phyloP scores from a whole-genome alignment of 2,113 vertebrate species.

The Vidua chalybeata region DNA sequence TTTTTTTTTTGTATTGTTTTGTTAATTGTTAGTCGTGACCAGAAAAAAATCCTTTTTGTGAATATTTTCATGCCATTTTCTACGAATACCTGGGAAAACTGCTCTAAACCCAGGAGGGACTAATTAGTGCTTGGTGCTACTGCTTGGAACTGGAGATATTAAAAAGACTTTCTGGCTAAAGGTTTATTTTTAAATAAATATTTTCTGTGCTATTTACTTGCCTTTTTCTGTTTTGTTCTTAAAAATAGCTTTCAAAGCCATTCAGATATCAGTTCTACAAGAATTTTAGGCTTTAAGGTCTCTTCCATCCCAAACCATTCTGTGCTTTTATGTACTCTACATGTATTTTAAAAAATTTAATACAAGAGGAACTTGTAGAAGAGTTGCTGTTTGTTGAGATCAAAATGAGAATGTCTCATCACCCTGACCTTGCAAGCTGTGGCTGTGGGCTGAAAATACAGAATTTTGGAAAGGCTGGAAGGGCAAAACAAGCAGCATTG shows the following conservation, averaged over 20 bases:
- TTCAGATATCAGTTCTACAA: background rate
- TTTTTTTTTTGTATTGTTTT: background rate
- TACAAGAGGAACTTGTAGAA: background rate
- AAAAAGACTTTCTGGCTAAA: background rate
- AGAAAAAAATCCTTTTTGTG: background rate
- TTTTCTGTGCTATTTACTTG: background rate
- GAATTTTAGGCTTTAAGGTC: background rate
- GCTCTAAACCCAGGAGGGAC: background rate
- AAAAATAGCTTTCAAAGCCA: background rate
- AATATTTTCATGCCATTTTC: background rate
- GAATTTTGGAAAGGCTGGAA: background rate
- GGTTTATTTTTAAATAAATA: background rate
- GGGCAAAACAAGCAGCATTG: background rate
- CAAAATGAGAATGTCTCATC: background rate
- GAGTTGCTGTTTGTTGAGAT: background rate
- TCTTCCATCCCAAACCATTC: background rate
- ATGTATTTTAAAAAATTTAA: fast-evolving
- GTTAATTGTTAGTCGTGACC: background rate
- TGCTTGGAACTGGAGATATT: background rate
- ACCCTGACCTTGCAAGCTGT: background rate
- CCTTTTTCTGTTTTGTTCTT: background rate
- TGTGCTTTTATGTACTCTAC: background rate
- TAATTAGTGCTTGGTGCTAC: background rate
- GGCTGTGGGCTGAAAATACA: background rate
- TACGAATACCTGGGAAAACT: background rate